These are phyloP conservation scores for Araneus ventricosus DNA, from an alignment of 1,140 invertebrate species.

Conservation along the genomic window DNA sequence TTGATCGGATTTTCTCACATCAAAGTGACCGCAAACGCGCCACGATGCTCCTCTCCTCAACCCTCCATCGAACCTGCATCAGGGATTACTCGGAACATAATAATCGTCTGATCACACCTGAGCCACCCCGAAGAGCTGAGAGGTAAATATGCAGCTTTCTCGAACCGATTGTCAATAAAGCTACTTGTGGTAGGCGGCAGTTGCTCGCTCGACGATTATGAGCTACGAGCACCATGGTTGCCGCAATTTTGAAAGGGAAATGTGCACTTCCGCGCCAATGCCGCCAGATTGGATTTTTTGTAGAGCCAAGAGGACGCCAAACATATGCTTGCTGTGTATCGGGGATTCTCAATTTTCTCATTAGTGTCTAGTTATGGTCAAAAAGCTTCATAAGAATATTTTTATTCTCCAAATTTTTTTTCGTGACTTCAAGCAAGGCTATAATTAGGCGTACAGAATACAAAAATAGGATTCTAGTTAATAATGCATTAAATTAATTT, in stretches of 20 bases:
- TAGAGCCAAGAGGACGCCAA: slow-evolving; percentile 15
- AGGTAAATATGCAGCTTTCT: slow-evolving; percentile 16
- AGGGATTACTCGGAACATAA: neutral
- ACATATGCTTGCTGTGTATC: neutral
- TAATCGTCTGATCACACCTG: slow-evolving; percentile 31
- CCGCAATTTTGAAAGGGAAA: neutral
- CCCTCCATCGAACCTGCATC: neutral
- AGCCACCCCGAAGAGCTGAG: neutral
- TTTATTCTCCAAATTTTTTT: too few species aligned
- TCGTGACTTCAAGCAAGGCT: too few species aligned
- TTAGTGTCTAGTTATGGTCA: too few species aligned
- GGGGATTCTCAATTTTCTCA: too few species aligned
- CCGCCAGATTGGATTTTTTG: slow-evolving; percentile 32
- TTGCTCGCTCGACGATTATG: slow-evolving; percentile 31
- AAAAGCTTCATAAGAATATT: too few species aligned
- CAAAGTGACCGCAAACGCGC: neutral
- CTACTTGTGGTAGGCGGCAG: slow-evolving; percentile 43
- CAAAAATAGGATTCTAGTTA: too few species aligned
- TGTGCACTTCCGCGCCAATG: slow-evolving; percentile 42
- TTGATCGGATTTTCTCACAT: neutral
- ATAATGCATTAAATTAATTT: too few species aligned
- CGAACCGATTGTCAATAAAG: slow-evolving; percentile 39
- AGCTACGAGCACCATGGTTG: slow-evolving; percentile 40
- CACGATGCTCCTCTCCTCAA: too few species aligned
- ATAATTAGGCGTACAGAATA: too few species aligned